phyloP scores from a whole-genome alignment of 2,113 vertebrate genomes.

The Actenoides lindsayi region DNA sequence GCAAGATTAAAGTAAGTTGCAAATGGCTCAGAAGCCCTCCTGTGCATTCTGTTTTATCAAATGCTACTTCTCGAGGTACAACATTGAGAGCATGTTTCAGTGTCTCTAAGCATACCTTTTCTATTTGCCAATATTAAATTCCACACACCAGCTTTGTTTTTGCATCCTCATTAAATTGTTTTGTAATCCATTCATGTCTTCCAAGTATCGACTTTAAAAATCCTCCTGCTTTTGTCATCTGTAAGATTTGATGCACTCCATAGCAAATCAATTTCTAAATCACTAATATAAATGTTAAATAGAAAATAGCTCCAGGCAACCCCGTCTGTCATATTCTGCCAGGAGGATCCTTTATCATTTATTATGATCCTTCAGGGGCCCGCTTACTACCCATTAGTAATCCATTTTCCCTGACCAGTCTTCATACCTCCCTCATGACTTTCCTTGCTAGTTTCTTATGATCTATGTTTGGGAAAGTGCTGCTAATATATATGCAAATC shows the following conservation, averaged over 20 bases:
- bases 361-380: slow-evolving; percentile 24
- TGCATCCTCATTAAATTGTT: background rate
- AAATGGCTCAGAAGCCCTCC: background rate
- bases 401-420: slow-evolving; percentile 18
- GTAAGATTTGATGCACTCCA: background rate
- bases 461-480: background rate
- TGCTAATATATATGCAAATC: slow-evolving; percentile 47
- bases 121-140: background rate
- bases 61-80: background rate
- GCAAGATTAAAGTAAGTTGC: background rate
- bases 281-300: slow-evolving; percentile 56
- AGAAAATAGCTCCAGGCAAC: slow-evolving; percentile 16
- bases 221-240: background rate
- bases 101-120: background rate
- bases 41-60: background rate
- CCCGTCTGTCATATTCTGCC: background rate
- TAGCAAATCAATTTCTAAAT: slow-evolving; percentile 57
- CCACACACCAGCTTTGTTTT: background rate
- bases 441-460: background rate
- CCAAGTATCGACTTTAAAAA: background rate
- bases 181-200: background rate
- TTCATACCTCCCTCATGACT: slow-evolving; percentile 1
- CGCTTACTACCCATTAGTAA: background rate
- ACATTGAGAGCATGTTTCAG: background rate
- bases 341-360: background rate